Evolutionary conservation across 2,888 invertebrate species (phyloP).

Genomic region (Polymixis lichenea): DNA sequence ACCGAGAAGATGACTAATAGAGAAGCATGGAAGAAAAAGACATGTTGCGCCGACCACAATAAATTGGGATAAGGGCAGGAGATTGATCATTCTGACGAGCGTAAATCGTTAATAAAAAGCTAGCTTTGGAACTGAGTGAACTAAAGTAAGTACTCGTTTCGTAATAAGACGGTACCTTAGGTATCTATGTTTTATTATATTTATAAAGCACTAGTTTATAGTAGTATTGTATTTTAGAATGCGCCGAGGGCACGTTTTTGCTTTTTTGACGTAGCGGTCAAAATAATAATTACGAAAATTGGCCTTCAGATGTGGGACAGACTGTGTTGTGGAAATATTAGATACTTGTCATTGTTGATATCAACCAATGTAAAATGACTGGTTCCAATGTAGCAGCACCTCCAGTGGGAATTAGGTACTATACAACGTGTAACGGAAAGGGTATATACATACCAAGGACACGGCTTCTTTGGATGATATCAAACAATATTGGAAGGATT

Average conservation of each 20-base stretch:
- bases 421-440: too few relatives aligned
- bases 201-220: neutral
- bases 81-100: neutral
- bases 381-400: neutral
- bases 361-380: neutral
- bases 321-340: neutral
- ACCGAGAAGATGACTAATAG: too few relatives aligned
- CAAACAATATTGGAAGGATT: too few relatives aligned
- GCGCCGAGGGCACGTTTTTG: too few relatives aligned
- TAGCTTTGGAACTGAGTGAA: neutral
- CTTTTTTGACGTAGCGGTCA: too few relatives aligned
- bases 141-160: slow-evolving; percentile 1
- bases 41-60: too few relatives aligned
- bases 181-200: slow-evolving; percentile 9
- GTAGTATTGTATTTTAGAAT: neutral
- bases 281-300: too few relatives aligned
- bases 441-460: too few relatives aligned
- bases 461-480: too few relatives aligned
- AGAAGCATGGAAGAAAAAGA: too few relatives aligned
- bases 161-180: neutral
- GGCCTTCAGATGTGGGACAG: too few relatives aligned
- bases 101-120: neutral
- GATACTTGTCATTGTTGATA: neutral
- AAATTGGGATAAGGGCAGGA: too few relatives aligned
- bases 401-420: neutral